Percentiles rank a stretch among this genome's conserved stretches.
phyloP scores from a whole-genome alignment of 2,113 vertebrate genomes.

The Myiopsitta monachus region DNA sequence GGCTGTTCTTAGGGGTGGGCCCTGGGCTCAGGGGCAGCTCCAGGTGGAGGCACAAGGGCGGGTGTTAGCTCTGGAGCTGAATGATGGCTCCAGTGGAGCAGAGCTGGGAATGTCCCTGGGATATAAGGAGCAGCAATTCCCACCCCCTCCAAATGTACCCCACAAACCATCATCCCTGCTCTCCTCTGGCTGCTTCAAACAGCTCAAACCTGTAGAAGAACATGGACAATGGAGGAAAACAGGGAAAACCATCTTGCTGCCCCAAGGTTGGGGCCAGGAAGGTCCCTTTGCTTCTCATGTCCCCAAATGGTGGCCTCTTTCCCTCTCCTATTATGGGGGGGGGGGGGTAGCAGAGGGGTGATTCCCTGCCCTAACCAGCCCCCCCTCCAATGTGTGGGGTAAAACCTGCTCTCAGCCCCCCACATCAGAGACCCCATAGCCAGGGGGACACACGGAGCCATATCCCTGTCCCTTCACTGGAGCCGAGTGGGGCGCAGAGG shows the following conservation, averaged over 20 bases:
- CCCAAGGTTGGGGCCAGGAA: fast-evolving
- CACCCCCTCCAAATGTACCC: background rate
- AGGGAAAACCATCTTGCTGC: fast-evolving
- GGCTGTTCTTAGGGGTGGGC: background rate
- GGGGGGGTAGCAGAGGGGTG: background rate
- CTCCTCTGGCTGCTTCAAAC: background rate
- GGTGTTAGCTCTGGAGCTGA: background rate
- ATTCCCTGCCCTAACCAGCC: background rate
- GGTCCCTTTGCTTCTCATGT: background rate
- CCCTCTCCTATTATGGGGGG: background rate
- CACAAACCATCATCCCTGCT: background rate
- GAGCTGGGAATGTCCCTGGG: fast-evolving
- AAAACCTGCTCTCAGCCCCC: background rate
- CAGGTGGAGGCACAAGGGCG: background rate
- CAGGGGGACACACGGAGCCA: fast-evolving
- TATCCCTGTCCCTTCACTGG: fast-evolving
- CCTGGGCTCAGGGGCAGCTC: background rate
- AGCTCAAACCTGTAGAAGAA: background rate
- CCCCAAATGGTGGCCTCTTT: background rate
- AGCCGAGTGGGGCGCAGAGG: fast-evolving
- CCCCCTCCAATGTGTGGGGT: fast-evolving
- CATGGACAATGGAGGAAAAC: background rate
- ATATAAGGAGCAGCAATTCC: background rate
- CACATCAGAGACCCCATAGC: background rate
- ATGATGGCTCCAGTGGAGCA: background rate